Conservation (phyloP, 2,113 vertebrate species). For the Lycocorax pyrrhopterus region DNA sequence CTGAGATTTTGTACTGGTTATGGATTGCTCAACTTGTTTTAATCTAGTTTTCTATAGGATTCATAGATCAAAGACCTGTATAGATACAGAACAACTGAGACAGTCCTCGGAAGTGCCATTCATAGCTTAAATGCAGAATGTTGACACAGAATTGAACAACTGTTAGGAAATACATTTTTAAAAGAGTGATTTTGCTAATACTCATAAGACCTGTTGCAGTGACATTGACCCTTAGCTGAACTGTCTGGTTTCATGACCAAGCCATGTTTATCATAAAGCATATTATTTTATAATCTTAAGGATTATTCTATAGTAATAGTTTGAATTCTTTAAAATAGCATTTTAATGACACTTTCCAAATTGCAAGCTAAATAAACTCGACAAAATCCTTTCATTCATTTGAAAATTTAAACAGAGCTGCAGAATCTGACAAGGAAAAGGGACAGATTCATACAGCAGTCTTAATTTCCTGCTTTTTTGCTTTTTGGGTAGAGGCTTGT, state of each 20-base stretch:
- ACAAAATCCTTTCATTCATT: neutral
- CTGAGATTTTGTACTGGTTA: neutral
- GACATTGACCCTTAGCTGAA: neutral
- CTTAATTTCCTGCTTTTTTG: neutral
- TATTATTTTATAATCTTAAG: neutral
- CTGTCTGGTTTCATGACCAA: neutral
- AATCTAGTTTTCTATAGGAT: neutral
- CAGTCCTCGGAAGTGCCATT: neutral
- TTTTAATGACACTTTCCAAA: neutral
- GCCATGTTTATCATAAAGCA: neutral
- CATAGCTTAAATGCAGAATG: neutral
- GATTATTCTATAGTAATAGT: neutral
- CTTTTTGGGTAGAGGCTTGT: neutral
- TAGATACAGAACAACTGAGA: neutral
- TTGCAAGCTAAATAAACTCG: neutral
- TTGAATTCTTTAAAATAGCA: neutral
- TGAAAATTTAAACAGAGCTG: neutral
- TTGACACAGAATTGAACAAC: neutral
- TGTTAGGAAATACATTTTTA: neutral
- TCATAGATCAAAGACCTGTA: neutral
- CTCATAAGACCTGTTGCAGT: neutral
- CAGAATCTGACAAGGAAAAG: neutral
- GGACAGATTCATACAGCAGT: neutral
- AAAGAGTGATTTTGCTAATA: neutral
- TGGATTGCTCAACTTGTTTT: neutral